Conservation (phyloP, 1,140 invertebrate genomes). For the Aphis craccivora region DNA sequence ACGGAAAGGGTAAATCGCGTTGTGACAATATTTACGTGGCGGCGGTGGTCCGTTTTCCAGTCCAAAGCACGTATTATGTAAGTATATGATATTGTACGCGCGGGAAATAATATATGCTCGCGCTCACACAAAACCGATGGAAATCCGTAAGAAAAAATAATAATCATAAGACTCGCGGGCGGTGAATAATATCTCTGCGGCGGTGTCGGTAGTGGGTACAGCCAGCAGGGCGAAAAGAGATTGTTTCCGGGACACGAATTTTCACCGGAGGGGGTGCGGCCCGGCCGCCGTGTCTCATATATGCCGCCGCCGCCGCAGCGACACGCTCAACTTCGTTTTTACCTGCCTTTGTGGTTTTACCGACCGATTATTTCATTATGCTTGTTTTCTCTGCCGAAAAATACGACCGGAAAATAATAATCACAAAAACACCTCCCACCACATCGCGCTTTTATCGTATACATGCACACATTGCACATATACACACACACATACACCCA, state of each 20-base stretch:
- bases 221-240: not conserved
- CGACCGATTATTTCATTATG: slow-evolving; percentile 43
- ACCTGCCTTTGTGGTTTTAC: slow-evolving; percentile 45
- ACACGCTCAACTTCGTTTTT: slow-evolving; percentile 40
- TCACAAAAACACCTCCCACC: not conserved
- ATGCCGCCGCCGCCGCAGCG: not conserved
- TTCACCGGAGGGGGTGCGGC: slow-evolving; percentile 23
- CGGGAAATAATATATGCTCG: slow-evolving; percentile 4
- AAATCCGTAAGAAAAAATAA: slow-evolving; percentile 24
- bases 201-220: not conserved
- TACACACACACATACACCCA: not conserved
- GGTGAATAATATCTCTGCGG: not conserved
- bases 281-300: not conserved
- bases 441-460: not conserved
- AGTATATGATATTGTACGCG: not conserved
- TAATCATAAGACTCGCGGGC: not conserved
- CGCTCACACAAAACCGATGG: not conserved
- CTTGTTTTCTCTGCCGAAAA: slow-evolving; percentile 45
- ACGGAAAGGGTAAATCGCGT: slow-evolving; percentile 21
- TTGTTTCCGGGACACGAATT: slow-evolving; percentile 51
- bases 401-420: not conserved
- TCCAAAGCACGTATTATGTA: not conserved
- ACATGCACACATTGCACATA: too few species aligned
- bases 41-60: slow-evolving; percentile 40
- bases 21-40: slow-evolving; percentile 48